Percentiles rank a stretch among this genome's conserved stretches.
phyloP scores from a whole-genome alignment of 2,797 vertebrate species.

The Sebastes hopkinsi region DNA sequence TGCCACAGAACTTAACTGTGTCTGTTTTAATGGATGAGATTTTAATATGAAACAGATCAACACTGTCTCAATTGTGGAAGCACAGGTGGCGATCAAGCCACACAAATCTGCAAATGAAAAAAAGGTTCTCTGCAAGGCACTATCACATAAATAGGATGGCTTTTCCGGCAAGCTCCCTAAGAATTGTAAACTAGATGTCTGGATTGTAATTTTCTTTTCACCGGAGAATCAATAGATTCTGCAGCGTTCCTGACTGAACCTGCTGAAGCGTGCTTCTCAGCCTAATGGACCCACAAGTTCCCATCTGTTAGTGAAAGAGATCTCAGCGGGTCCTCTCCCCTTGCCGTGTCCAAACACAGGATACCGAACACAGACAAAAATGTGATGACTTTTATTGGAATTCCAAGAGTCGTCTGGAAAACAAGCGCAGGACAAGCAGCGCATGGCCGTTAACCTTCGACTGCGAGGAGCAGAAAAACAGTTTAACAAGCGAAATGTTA shows the following conservation, averaged over 20 bases:
- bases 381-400: constrained; percentile 70
- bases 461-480: constrained; percentile 9
- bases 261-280: constrained; percentile 70
- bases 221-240: constrained; percentile 76
- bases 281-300: constrained; percentile 80
- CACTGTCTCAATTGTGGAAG: constrained; percentile 35
- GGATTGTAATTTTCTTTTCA: constrained; percentile 77
- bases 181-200: constrained; percentile 76
- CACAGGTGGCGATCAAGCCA: constrained; percentile 53
- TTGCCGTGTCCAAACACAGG: constrained; percentile 48
- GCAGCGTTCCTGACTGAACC: constrained; percentile 74
- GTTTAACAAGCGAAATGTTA: constrained; percentile 45
- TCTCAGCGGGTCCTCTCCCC: constrained; percentile 61
- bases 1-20: not conserved
- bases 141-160: constrained; percentile 40
- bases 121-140: constrained; percentile 25
- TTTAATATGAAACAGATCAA: constrained; percentile 49
- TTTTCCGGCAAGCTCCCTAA: constrained; percentile 45
- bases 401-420: constrained; percentile 62
- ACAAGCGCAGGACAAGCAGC: constrained; percentile 48
- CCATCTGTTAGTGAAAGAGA: constrained; percentile 81
- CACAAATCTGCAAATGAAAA: constrained; percentile 9
- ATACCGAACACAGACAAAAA: constrained; percentile 55
- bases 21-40: constrained; percentile 35
- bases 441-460: constrained; percentile 41